Conservation (phyloP, 2,797 vertebrate genomes). For the Phataginus tricuspis region DNA sequence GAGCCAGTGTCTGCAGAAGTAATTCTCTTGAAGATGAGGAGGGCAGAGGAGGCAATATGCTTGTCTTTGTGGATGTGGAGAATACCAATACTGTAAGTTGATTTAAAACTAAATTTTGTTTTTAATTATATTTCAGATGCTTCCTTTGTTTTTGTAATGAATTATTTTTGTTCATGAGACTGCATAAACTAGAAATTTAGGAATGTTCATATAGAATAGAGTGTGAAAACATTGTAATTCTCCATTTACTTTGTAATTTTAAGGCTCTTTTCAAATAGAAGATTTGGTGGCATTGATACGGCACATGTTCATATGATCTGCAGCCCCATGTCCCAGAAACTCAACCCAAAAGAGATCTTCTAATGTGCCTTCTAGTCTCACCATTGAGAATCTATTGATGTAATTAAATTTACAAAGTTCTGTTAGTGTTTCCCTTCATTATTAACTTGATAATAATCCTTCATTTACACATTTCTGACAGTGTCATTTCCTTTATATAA, state of each 20-base stretch:
- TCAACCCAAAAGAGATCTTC: background rate
- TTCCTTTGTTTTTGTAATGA: background rate
- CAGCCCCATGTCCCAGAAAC: background rate
- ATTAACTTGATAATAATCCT: background rate
- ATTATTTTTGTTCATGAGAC: background rate
- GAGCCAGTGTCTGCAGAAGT: constrained; percentile 93
- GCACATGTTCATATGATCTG: background rate
- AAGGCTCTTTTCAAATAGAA: constrained; percentile 31
- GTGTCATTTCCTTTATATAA: background rate
- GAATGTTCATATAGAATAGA: background rate
- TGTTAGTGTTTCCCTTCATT: background rate
- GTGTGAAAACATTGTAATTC: constrained; percentile 18
- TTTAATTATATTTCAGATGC: constrained; percentile 53
- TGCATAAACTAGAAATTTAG: constrained; percentile 30
- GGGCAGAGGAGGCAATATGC: constrained; percentile 88
- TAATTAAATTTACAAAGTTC: constrained; percentile 40
- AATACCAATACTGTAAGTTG: constrained; percentile 95
- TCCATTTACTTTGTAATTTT: constrained; percentile 48
- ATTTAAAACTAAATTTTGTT: constrained; percentile 49
- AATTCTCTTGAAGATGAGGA: constrained; percentile 91
- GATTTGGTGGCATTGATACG: background rate
- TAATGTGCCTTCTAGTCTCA: background rate
- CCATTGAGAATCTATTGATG: background rate
- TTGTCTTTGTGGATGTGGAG: constrained; percentile 97
- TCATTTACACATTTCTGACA: background rate